A percentile compares a stretch with the other conserved stretches of the same genome.
phyloP scores from a whole-genome alignment of 2,113 vertebrate genomes.

The Tapirus terrestris region DNA sequence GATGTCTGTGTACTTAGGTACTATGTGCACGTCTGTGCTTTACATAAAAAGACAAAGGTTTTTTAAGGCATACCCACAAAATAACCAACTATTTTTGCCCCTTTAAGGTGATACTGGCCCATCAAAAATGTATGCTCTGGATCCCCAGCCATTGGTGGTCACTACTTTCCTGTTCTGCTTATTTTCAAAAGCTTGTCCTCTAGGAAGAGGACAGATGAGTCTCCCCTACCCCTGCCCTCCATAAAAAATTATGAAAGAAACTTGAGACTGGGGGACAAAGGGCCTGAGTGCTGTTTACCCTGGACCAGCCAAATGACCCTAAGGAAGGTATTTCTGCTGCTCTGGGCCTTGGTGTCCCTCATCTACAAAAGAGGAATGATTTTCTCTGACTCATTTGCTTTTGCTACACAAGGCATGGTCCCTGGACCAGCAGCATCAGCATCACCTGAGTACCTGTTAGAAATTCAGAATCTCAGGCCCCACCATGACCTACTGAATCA shows the following conservation, averaged over 20 bases:
- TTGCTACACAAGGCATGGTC: neutral
- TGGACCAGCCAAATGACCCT: neutral
- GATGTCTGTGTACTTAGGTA: neutral
- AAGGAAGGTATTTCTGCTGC: neutral
- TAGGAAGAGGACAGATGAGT: neutral
- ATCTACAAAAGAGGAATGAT: neutral
- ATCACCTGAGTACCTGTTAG: neutral
- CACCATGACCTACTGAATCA: neutral
- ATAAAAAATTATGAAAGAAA: neutral
- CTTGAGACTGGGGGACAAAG: neutral
- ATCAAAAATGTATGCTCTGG: neutral
- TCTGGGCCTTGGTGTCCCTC: neutral
- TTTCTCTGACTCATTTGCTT: neutral
- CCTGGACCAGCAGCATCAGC: accelerated
- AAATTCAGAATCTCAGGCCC: neutral
- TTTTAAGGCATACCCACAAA: neutral
- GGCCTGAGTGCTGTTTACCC: neutral
- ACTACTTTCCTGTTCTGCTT: neutral
- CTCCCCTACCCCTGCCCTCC: neutral
- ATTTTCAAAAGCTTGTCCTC: neutral
- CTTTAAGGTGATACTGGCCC: neutral
- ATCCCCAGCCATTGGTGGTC: neutral
- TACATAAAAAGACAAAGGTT: neutral
- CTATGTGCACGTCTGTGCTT: neutral
- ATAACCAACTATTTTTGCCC: neutral